These are phyloP conservation scores for Alfaro cultratus DNA, from an alignment of 2,797 vertebrate genomes.

Conservation along the genomic window DNA sequence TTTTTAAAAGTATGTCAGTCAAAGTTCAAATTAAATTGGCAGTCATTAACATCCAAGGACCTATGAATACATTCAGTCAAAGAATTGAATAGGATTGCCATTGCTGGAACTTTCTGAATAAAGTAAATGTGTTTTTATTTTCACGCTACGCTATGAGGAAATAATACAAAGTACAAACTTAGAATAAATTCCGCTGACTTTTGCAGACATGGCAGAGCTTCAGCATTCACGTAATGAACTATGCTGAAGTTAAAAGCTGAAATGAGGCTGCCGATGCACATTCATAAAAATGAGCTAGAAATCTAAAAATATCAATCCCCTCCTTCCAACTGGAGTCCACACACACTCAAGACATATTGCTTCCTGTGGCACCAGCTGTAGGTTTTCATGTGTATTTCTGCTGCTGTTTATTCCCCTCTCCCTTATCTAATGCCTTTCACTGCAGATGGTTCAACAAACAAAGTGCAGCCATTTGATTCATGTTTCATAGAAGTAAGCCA, in stretches of 20 bases:
- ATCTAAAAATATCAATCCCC: slow-evolving; percentile 29
- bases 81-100: neutral
- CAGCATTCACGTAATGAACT: neutral
- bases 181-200: neutral
- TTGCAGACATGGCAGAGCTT: neutral
- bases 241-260: slow-evolving; percentile 5
- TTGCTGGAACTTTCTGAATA: neutral
- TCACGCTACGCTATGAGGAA: neutral
- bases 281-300: slow-evolving; percentile 32
- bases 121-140: neutral
- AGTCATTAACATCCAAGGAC: neutral
- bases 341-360: slow-evolving; percentile 18
- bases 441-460: slow-evolving; percentile 76
- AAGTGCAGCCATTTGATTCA: slow-evolving; percentile 69
- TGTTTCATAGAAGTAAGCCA: slow-evolving; percentile 69
- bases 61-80: neutral
- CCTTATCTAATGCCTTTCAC: slow-evolving; percentile 67
- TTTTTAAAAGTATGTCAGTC: neutral
- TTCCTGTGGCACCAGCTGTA: slow-evolving; percentile 62
- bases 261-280: slow-evolving; percentile 18
- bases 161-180: neutral
- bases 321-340: slow-evolving; percentile 25
- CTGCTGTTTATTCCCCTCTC: slow-evolving; percentile 61
- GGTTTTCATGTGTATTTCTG: slow-evolving; percentile 41
- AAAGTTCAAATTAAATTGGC: neutral